Evolutionary conservation across 2,113 vertebrate genomes (phyloP).

Genomic region (Lonchura striata): DNA sequence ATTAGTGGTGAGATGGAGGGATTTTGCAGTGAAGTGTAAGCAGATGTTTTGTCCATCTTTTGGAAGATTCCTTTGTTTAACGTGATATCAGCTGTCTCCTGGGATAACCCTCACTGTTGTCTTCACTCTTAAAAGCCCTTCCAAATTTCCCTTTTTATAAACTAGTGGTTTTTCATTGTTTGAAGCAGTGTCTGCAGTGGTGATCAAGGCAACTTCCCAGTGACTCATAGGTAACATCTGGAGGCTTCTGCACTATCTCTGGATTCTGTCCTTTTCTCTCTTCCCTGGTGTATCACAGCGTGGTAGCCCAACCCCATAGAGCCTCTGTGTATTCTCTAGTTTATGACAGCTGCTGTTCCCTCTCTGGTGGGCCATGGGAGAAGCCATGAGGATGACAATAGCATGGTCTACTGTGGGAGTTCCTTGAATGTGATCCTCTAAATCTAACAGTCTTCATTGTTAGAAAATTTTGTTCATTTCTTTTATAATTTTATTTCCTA

Average conservation of each 20-base stretch:
- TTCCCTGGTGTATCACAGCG: background rate
- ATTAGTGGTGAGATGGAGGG: background rate
- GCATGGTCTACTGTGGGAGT: background rate
- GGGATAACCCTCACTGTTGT: background rate
- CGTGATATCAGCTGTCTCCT: background rate
- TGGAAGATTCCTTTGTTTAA: background rate
- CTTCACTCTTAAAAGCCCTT: background rate
- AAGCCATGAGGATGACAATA: background rate
- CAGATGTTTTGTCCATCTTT: background rate
- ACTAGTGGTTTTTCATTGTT: background rate
- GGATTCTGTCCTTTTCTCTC: background rate
- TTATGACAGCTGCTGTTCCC: background rate
- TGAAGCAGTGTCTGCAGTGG: background rate
- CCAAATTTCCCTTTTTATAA: background rate
- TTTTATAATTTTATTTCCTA: background rate
- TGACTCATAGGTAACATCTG: background rate
- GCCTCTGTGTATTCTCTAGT: accelerated
- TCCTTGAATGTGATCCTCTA: background rate
- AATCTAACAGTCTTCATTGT: background rate
- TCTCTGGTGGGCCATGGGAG: background rate
- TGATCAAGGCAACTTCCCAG: background rate
- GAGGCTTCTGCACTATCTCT: background rate
- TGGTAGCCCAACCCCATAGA: background rate
- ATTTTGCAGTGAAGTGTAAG: background rate
- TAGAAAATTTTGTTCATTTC: background rate